Evolutionary conservation across 2,113 vertebrate species (phyloP).

Genomic region (Rhadina sibilatrix): DNA sequence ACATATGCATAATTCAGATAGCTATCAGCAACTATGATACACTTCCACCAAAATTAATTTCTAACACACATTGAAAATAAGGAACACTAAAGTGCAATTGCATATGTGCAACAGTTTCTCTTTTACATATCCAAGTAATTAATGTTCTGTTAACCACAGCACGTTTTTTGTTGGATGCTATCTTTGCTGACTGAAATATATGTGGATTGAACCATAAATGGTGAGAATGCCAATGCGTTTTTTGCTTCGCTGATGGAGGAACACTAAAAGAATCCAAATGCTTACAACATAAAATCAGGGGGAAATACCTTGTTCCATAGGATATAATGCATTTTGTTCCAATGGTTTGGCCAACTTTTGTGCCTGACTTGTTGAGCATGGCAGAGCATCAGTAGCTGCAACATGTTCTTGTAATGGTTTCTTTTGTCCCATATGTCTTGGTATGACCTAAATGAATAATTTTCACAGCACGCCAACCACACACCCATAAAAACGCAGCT

Average conservation of each 20-base stretch:
- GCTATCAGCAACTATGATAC: neutral
- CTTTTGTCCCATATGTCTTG: neutral
- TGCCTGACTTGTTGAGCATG: neutral
- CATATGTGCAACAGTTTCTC: neutral
- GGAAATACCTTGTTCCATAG: neutral
- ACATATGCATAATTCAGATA: neutral
- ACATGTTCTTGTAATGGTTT: neutral
- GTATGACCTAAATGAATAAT: neutral
- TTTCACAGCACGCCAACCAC: neutral
- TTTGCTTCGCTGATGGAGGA: neutral
- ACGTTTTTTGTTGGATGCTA: constrained; percentile 3
- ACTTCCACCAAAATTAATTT: neutral
- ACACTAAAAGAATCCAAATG: neutral
- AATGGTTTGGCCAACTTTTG: neutral
- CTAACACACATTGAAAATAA: neutral
- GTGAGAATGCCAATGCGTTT: neutral
- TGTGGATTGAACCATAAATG: neutral
- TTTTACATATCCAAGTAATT: constrained; percentile 5
- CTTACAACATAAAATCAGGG: neutral
- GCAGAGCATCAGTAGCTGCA: neutral
- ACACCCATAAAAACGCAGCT: neutral
- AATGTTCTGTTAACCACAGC: constrained; percentile 27
- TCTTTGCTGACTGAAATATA: constrained; percentile 3
- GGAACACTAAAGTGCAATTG: constrained; percentile 16
- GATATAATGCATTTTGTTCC: neutral